Percentiles rank a stretch among this genome's conserved stretches.
phyloP scores from a whole-genome alignment of 1,140 invertebrate species.

The Eupeodes corollae region DNA sequence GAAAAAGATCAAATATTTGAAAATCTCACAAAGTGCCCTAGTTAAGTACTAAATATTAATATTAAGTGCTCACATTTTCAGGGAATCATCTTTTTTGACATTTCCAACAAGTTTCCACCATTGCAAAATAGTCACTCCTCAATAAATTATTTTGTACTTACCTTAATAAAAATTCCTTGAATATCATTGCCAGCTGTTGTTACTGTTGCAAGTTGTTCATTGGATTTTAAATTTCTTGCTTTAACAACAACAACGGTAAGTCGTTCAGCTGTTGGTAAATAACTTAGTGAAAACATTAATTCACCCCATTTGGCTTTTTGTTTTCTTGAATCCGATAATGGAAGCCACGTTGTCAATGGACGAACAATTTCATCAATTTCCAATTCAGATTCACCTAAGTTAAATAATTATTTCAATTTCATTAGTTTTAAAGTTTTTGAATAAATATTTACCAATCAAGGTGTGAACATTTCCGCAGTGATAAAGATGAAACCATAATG shows the following conservation, averaged over 20 bases:
- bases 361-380: slow-evolving; percentile 39
- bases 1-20: too few relatives aligned
- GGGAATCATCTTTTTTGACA: too few relatives aligned
- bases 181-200: slow-evolving; percentile 32
- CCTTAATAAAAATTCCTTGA: slow-evolving; percentile 46
- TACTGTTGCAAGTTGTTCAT: slow-evolving; percentile 33
- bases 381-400: slow-evolving; percentile 39
- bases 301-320: slow-evolving; percentile 56
- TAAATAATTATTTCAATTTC: too few relatives aligned
- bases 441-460: slow-evolving; percentile 19
- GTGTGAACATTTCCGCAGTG: slow-evolving; percentile 35
- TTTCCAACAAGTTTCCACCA: too few relatives aligned
- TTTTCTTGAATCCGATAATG: slow-evolving; percentile 39
- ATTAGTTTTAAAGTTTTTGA: too few relatives aligned
- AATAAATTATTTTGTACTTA: slow-evolving; percentile 16
- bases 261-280: slow-evolving; percentile 64
- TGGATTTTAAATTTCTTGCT: slow-evolving; percentile 56
- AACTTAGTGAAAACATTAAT: slow-evolving; percentile 72
- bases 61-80: too few relatives aligned
- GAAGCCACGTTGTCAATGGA: slow-evolving; percentile 43
- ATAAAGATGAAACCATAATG: slow-evolving; percentile 36
- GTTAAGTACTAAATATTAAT: too few relatives aligned
- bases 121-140: not conserved
- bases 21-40: too few relatives aligned
- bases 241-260: slow-evolving; percentile 73